Conservation (phyloP, 2,113 vertebrate species). For the Eurypyga helias region DNA sequence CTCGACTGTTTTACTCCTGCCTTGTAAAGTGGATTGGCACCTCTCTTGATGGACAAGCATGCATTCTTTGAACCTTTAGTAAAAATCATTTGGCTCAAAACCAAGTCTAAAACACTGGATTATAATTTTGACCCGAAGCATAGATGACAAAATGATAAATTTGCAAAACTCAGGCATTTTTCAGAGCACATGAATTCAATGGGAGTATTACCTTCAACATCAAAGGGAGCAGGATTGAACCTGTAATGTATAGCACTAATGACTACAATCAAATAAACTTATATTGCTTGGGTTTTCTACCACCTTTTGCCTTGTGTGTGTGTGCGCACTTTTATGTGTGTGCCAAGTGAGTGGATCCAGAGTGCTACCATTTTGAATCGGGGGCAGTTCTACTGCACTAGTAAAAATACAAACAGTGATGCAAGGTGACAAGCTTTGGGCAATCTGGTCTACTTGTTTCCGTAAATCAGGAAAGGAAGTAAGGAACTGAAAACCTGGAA, state of each 20-base stretch:
- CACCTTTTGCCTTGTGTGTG: not conserved
- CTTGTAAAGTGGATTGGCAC: not conserved
- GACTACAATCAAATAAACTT: slow-evolving; percentile 24
- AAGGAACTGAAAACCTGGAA: not conserved
- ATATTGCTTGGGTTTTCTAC: not conserved
- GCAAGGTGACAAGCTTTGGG: not conserved
- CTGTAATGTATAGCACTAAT: not conserved
- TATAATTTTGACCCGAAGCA: slow-evolving; percentile 14
- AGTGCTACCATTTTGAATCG: not conserved
- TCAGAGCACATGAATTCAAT: not conserved
- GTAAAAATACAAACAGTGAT: not conserved
- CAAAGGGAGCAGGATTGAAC: slow-evolving; percentile 51
- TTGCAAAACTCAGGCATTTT: slow-evolving; percentile 30
- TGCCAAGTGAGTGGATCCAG: not conserved
- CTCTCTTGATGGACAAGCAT: not conserved
- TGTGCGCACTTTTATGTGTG: not conserved
- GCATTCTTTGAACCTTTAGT: not conserved
- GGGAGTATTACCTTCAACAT: not conserved
- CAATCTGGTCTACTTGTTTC: not conserved
- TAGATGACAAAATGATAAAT: slow-evolving; percentile 49
- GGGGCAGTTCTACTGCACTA: not conserved
- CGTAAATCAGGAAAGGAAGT: not conserved
- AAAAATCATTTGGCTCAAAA: not conserved
- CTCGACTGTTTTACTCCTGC: not conserved
- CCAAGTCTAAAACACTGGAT: not conserved